These are phyloP conservation scores for Cyphomyrus plagiostoma DNA, from an alignment of 2,113 vertebrate genomes.

Conservation along the genomic window DNA sequence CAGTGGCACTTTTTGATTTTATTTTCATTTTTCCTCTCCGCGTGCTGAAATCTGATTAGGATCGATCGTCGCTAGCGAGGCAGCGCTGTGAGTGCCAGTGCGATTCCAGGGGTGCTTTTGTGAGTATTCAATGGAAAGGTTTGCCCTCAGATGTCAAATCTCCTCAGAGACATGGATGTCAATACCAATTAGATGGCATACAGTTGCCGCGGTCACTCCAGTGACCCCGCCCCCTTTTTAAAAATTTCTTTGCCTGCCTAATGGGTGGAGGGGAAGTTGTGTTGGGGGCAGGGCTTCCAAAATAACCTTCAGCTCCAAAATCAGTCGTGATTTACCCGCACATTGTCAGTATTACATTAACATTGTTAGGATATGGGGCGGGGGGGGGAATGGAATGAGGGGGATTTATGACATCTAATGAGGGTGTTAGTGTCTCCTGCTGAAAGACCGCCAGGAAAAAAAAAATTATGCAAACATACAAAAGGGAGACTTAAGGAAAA, in stretches of 20 bases:
- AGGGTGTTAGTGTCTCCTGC: conserved; percentile 62
- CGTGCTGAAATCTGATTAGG: conserved; percentile 62
- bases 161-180: conserved; percentile 71
- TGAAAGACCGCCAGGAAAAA: conserved; percentile 24
- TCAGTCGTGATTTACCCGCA: conserved; percentile 53
- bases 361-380: conserved; percentile 57
- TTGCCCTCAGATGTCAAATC: conserved; percentile 78
- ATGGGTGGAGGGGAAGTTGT: neutral
- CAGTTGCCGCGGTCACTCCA: conserved; percentile 60
- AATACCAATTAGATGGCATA: conserved; percentile 74
- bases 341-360: conserved; percentile 65
- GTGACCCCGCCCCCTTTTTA: conserved; percentile 15
- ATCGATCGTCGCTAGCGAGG: conserved; percentile 60
- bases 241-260: conserved; percentile 1
- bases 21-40: conserved; percentile 63
- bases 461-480: neutral
- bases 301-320: conserved; percentile 65
- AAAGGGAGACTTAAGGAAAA: conserved; percentile 21
- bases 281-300: conserved; percentile 23
- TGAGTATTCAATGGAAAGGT: conserved; percentile 74
- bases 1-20: conserved; percentile 69
- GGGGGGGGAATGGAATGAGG: conserved; percentile 51
- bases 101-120: conserved; percentile 31
- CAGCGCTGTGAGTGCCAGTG: conserved; percentile 36
- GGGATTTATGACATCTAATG: conserved; percentile 56